Percentiles rank a stretch among this genome's conserved stretches.
These are phyloP conservation scores for Cyrtonyx montezumae DNA, from an alignment of 2,113 vertebrate genomes.

Conservation along the genomic window DNA sequence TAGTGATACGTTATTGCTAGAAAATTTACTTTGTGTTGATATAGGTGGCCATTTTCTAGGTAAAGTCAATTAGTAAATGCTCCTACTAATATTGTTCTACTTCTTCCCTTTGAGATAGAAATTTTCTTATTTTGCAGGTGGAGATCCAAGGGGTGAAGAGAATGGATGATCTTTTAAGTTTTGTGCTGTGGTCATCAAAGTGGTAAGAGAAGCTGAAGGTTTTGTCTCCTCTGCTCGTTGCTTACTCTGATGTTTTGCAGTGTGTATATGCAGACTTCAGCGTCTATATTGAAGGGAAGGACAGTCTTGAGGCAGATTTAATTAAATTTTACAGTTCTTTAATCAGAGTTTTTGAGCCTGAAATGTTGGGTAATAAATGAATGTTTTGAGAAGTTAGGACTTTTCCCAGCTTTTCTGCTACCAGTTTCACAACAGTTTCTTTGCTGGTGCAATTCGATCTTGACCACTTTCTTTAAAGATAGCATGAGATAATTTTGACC, in stretches of 20 bases:
- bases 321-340: background rate
- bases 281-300: background rate
- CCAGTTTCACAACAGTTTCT: background rate
- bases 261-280: background rate
- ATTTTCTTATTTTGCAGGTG: background rate
- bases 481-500: background rate
- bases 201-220: background rate
- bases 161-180: background rate
- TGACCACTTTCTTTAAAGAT: background rate
- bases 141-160: accelerated
- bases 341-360: background rate
- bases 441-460: background rate
- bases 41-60: background rate
- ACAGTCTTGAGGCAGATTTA: background rate
- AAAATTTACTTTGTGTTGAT: background rate
- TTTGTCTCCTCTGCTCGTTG: background rate
- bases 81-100: background rate
- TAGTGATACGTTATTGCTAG: background rate
- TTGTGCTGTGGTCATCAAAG: background rate
- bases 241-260: background rate
- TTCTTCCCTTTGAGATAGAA: background rate
- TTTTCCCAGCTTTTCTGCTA: background rate
- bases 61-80: background rate
- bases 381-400: background rate
- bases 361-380: background rate